Base-by-base conservation (phyloP, 1,140 invertebrate genomes). In the Proctacanthus coquilletti region DNA sequence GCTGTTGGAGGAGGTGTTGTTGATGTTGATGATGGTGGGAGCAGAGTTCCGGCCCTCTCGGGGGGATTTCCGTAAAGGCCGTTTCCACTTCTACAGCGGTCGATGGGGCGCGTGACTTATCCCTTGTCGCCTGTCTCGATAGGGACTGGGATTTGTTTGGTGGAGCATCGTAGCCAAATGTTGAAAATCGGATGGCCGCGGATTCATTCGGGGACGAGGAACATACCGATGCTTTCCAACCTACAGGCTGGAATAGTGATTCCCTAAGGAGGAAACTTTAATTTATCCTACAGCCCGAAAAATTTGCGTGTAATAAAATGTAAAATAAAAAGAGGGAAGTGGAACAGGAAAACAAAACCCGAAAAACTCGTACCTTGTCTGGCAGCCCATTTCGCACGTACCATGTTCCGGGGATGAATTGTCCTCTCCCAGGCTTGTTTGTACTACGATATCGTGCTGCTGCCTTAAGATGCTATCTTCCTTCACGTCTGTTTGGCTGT, bases 371-470 rank as follows among this genome's bases (percentile, higher is more conserved):
- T 40, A 60, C 56, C 56, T 53, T 41, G 56, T 60, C 38, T 60
- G 56, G 42, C 56, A 60, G 43, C 56, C 56, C 56, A 60, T 60
- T 42, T 60, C 56, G 42, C 56, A 59, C 42, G 52, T 34, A 3
- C 32, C 21, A 17, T 17, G 32, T 11, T 34, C 32, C 11, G 18
- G 32, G 11, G 18, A 11, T 4, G 18, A 14, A n/a, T 18, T 11
- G n/a, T 21, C 21, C 21, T 45, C 49, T 21, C 49, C 39, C 9
- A 54, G 38, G 21, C 45, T 50, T 0, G 52, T 49, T 42, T 54
- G 52, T 20, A 48, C 45, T 21, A 35, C 34, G 50, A 54, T 54
- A 39, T 54, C 52, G 15, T 48, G 38, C 18, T 53, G 52, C 4
- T 55, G 48, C 5, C 55, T 51, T 18, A 58, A 33, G 14, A 56